Evolutionary conservation across 2,113 vertebrate genomes (phyloP).

Genomic region (Rhea americana): DNA sequence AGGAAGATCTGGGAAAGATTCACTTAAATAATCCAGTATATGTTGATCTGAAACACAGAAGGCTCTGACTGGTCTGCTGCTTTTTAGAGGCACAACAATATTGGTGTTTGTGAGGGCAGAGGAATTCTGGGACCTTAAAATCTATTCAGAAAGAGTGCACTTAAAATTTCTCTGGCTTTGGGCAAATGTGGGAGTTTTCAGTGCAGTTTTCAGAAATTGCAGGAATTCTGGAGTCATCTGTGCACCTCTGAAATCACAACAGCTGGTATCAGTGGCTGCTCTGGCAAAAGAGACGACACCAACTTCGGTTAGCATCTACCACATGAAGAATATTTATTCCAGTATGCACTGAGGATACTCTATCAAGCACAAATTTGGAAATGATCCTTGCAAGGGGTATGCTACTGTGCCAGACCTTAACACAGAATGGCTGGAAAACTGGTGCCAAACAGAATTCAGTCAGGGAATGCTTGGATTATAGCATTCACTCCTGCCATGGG

Average conservation of each 20-base stretch:
- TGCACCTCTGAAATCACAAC: neutral
- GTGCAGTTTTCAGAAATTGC: neutral
- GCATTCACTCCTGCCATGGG: too few species aligned
- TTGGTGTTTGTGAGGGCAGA: neutral
- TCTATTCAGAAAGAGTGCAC: neutral
- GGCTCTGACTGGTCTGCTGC: fast-evolving
- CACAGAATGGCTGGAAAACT: neutral
- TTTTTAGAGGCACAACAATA: neutral
- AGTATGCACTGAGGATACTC: neutral
- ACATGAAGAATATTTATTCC: neutral
- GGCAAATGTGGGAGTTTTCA: neutral
- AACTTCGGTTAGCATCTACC: neutral
- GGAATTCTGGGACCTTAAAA: neutral
- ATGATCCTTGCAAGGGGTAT: neutral
- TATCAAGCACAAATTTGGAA: neutral
- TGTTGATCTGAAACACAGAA: neutral
- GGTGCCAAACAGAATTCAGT: neutral
- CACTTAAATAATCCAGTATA: neutral
- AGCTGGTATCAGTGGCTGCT: neutral
- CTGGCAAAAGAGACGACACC: neutral
- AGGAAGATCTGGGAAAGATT: neutral
- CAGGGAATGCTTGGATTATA: neutral
- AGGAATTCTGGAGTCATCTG: neutral
- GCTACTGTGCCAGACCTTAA: neutral
- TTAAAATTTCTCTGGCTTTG: neutral